A percentile compares a stretch with the other conserved stretches of the same genome.
These are phyloP conservation scores for Helicorthomorpha holstii DNA, from an alignment of 1,140 invertebrate species.

Conservation along the genomic window DNA sequence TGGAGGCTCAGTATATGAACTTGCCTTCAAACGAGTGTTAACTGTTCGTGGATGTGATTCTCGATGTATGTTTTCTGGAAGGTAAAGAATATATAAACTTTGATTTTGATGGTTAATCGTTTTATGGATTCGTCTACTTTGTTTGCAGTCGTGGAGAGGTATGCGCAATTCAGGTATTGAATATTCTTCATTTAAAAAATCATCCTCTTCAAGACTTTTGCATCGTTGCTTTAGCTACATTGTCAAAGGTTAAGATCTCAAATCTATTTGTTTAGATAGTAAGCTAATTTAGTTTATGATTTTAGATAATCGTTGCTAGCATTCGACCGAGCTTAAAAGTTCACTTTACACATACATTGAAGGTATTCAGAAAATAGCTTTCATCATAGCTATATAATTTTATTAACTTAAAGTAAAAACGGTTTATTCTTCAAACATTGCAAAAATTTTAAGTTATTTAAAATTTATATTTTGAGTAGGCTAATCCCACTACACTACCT, in stretches of 20 bases:
- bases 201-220: constrained; percentile 55
- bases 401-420: too few species aligned
- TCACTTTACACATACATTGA: constrained; percentile 42
- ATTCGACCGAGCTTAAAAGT: constrained; percentile 54
- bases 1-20: constrained; percentile 91
- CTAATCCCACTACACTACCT: constrained; percentile 41
- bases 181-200: constrained; percentile 41
- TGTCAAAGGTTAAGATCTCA: constrained; percentile 84
- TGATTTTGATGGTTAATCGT: too few species aligned
- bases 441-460: too few species aligned
- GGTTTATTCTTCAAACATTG: too few species aligned
- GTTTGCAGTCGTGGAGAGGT: constrained; percentile 92
- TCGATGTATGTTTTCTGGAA: constrained; percentile 74
- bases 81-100: too few species aligned
- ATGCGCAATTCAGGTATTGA: constrained; percentile 66
- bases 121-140: too few species aligned
- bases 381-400: too few species aligned
- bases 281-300: not conserved
- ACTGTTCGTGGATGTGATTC: constrained; percentile 74
- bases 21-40: constrained; percentile 74
- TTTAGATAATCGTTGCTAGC: constrained; percentile 63
- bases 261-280: constrained; percentile 12
- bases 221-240: constrained; percentile 77
- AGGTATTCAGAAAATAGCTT: too few species aligned
- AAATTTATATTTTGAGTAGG: too few species aligned